phyloP scores from a whole-genome alignment of 2,113 vertebrate species.

The Phodopus roborovskii region DNA sequence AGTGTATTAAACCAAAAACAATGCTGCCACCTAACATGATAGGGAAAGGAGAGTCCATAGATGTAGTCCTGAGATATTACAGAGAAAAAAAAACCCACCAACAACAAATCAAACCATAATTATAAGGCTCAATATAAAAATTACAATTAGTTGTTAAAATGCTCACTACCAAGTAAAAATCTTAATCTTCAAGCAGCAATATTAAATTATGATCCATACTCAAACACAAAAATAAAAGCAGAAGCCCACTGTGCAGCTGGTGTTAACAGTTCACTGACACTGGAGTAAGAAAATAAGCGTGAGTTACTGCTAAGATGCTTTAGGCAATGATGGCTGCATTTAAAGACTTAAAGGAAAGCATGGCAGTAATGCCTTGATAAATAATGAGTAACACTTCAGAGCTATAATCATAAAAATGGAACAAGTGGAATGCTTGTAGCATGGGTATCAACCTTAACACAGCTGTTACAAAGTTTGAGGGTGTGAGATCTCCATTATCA shows the following conservation, averaged over 20 bases:
- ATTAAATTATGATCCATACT: not conserved
- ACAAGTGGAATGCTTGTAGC: not conserved
- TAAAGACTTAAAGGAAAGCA: constrained; percentile 43
- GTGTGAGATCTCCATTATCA: not conserved
- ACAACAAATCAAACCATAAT: not conserved
- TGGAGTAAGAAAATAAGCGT: not conserved
- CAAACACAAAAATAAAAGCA: not conserved
- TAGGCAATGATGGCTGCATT: not conserved
- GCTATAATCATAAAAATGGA: not conserved
- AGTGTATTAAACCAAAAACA: not conserved
- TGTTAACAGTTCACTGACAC: not conserved
- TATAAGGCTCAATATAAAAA: not conserved
- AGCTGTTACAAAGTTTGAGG: not conserved
- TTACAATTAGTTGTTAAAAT: not conserved
- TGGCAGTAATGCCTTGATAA: not conserved
- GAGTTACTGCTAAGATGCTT: not conserved
- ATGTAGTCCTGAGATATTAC: not conserved
- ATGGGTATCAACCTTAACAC: not conserved
- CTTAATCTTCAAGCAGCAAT: not conserved
- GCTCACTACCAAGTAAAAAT: not conserved
- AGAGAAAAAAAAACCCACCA: not conserved
- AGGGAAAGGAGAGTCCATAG: not conserved
- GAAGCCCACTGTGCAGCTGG: not conserved
- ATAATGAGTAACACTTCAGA: not conserved
- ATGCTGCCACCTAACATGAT: not conserved